A percentile compares a stretch with the other conserved stretches of the same genome.
Conservation (phyloP, 2,113 vertebrate genomes). For the Casuarius casuarius region DNA sequence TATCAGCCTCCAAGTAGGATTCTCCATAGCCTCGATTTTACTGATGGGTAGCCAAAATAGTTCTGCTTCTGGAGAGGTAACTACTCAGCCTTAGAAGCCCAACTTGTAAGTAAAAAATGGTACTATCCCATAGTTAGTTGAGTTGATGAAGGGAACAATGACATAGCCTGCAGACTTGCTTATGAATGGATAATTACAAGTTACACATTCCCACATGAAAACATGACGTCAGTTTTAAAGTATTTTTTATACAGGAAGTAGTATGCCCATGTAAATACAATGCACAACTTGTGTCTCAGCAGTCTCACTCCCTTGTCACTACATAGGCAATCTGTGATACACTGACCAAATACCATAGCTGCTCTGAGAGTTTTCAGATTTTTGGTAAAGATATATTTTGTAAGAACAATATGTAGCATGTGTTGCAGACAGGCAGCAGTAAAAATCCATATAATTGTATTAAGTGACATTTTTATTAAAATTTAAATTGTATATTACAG, state of each 20-base stretch:
- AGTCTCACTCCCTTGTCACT: neutral
- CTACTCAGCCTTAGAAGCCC: neutral
- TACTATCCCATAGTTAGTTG: neutral
- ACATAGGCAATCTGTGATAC: neutral
- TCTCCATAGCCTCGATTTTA: neutral
- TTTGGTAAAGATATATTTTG: neutral
- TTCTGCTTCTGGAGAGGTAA: neutral
- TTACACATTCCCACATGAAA: neutral
- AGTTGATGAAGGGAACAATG: conserved; percentile 11
- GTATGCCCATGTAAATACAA: neutral
- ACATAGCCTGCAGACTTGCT: conserved; percentile 47
- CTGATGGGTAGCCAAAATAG: neutral
- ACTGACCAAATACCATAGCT: neutral
- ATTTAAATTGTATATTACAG: neutral
- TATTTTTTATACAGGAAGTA: conserved; percentile 53
- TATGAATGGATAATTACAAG: neutral
- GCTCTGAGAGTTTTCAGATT: neutral
- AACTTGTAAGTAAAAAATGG: neutral
- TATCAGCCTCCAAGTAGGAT: neutral
- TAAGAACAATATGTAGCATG: neutral
- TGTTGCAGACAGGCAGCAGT: neutral
- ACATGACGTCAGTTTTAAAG: neutral
- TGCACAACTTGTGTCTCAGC: neutral
- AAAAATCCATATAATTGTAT: neutral
- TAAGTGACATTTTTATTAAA: neutral